These are phyloP conservation scores for Anthopleura xanthogrammica DNA, from an alignment of 92 coral and sea anemone genomes.

Conservation along the genomic window DNA sequence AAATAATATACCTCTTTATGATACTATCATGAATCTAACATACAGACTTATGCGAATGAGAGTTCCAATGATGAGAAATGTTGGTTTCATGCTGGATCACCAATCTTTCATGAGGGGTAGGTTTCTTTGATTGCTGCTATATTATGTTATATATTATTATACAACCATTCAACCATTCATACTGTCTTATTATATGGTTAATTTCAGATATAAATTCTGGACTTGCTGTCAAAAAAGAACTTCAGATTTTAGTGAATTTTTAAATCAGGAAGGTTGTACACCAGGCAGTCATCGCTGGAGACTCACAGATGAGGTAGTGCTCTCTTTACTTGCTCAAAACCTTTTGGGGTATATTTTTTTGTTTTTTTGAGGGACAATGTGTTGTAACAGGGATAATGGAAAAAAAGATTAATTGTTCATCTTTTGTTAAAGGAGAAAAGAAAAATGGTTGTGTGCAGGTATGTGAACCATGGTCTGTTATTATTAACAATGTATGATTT, in stretches of 20 bases:
- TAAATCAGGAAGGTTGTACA: conserved; percentile 90
- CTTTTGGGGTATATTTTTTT: no score
- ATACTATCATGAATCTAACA: background rate
- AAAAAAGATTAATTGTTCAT: background rate
- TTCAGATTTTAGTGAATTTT: conserved; percentile 91
- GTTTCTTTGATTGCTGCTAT: background rate
- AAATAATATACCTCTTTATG: no score
- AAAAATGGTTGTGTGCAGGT: conserved; percentile 93
- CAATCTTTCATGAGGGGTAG: conserved; percentile 97
- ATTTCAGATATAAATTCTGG: conserved; percentile 89
- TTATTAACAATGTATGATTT: background rate
- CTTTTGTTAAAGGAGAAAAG: conserved; percentile 68
- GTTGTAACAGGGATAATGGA: background rate
- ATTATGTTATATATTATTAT: background rate
- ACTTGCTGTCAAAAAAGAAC: conserved; percentile 91
- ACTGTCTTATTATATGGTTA: background rate
- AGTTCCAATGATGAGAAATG: conserved; percentile 80
- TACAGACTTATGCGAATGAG: conserved; percentile 74
- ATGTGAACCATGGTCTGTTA: background rate
- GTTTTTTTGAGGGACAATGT: no score
- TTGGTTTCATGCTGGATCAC: conserved; percentile 90
- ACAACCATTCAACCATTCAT: background rate
- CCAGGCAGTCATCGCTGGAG: conserved; percentile 91
- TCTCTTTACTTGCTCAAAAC: no score
- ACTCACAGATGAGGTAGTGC: conserved; percentile 78